These are phyloP conservation scores for Eriosoma lanigerum DNA, from an alignment of 1,140 invertebrate genomes.

Conservation along the genomic window DNA sequence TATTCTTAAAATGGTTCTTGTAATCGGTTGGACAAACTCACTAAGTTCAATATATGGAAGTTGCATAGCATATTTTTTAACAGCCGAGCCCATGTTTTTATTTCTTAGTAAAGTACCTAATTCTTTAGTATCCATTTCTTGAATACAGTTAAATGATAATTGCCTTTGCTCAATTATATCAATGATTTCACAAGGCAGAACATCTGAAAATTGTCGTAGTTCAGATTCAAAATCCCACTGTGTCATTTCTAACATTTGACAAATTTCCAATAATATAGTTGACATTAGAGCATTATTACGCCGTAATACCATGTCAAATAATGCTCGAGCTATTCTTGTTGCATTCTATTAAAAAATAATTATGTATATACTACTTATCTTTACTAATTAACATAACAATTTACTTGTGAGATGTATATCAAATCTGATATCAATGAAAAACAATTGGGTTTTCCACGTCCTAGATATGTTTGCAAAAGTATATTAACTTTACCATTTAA, in stretches of 20 bases:
- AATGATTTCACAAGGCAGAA: conserved; percentile 73
- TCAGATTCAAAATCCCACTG: conserved; percentile 87
- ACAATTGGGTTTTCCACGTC: conserved; percentile 73
- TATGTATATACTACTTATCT: neutral
- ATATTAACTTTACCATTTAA: conserved; percentile 96
- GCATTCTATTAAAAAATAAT: conserved; percentile 71
- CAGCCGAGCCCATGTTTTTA: conserved; percentile 70
- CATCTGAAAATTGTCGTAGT: conserved; percentile 72
- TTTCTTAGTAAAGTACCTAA: conserved; percentile 78
- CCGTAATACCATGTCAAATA: conserved; percentile 91
- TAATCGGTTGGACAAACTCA: conserved; percentile 89
- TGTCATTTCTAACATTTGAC: conserved; percentile 87
- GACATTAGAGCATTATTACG: conserved; percentile 89
- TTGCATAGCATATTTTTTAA: conserved; percentile 84
- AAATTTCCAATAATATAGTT: conserved; percentile 74
- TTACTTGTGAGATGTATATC: conserved; percentile 87
- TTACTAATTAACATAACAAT: conserved; percentile 38
- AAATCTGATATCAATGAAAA: conserved; percentile 93
- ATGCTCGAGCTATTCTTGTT: conserved; percentile 81
- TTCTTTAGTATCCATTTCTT: conserved; percentile 85
- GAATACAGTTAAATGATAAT: conserved; percentile 73
- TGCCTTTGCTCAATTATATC: conserved; percentile 78
- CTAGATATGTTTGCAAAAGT: conserved; percentile 89
- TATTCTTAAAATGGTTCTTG: conserved; percentile 86
- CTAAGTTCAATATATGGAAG: conserved; percentile 84